phyloP scores from a whole-genome alignment of 2,797 vertebrate species.

The Sebastolobus altivelis region DNA sequence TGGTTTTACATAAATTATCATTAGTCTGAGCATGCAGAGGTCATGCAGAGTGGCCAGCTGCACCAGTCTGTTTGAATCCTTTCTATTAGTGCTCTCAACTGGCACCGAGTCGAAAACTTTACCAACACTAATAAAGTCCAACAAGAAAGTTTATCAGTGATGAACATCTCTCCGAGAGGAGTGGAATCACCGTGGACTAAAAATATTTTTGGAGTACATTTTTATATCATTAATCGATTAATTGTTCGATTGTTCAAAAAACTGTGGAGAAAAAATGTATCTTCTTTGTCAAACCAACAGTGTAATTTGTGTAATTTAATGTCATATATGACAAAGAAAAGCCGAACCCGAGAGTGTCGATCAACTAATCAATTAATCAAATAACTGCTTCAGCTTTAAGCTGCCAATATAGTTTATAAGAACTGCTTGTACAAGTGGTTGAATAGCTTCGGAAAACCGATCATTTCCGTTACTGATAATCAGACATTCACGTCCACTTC shows the following conservation, averaged over 20 bases:
- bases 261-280: background rate
- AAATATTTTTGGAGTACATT: background rate
- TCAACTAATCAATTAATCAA: too few species aligned
- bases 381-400: background rate
- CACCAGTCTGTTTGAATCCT: background rate
- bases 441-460: too few species aligned
- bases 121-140: background rate
- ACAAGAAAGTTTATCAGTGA: background rate
- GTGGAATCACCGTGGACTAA: background rate
- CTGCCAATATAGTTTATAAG: background rate
- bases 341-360: too few species aligned
- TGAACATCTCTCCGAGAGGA: background rate
- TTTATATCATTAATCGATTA: too few species aligned
- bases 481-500: too few species aligned
- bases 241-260: background rate
- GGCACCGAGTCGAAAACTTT: background rate
- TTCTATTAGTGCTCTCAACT: conserved; percentile 7
- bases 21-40: conserved; percentile 20
- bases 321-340: background rate
- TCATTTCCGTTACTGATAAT: background rate
- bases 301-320: background rate
- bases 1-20: background rate
- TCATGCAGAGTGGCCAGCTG: conserved; percentile 13
- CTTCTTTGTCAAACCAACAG: background rate
- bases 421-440: too few species aligned